Percentiles rank a stretch among this genome's conserved stretches.
Evolutionary conservation across 2,888 invertebrate genomes (phyloP).

Genomic region (Drosophila anomalata): DNA sequence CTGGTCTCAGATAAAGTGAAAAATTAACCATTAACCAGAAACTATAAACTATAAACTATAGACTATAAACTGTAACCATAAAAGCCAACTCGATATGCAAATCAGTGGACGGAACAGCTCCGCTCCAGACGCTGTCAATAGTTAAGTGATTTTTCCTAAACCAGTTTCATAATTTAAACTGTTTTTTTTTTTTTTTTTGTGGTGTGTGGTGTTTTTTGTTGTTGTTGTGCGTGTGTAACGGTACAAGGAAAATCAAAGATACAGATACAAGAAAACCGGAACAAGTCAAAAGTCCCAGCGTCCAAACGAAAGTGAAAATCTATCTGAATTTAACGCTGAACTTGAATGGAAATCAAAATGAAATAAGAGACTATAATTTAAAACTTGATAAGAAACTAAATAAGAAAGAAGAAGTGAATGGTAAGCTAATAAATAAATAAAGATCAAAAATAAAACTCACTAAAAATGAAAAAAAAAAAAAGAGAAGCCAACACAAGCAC

Average conservation of each 20-base stretch:
- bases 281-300: conserved; percentile 7
- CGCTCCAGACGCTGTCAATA: conserved; percentile 18
- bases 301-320: conserved; percentile 44
- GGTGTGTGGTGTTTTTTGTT: conserved; percentile 11
- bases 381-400: neutral
- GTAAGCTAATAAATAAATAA: neutral
- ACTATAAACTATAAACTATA: neutral
- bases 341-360: neutral
- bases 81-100: conserved; percentile 57
- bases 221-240: conserved; percentile 53
- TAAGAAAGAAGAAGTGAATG: neutral
- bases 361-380: neutral
- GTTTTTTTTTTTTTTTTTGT: conserved; percentile 9
- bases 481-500: conserved; percentile 20
- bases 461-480: conserved; percentile 9
- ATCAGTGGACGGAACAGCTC: conserved; percentile 45
- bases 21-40: neutral
- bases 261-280: conserved; percentile 45
- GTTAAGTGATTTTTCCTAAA: conserved; percentile 51
- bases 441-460: neutral
- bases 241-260: conserved; percentile 50
- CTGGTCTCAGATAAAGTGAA: neutral
- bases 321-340: neutral
- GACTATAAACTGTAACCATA: neutral
- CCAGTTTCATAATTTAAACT: conserved; percentile 50